These are phyloP conservation scores for Myathropa florea DNA, from an alignment of 2,888 invertebrate genomes.

Conservation along the genomic window DNA sequence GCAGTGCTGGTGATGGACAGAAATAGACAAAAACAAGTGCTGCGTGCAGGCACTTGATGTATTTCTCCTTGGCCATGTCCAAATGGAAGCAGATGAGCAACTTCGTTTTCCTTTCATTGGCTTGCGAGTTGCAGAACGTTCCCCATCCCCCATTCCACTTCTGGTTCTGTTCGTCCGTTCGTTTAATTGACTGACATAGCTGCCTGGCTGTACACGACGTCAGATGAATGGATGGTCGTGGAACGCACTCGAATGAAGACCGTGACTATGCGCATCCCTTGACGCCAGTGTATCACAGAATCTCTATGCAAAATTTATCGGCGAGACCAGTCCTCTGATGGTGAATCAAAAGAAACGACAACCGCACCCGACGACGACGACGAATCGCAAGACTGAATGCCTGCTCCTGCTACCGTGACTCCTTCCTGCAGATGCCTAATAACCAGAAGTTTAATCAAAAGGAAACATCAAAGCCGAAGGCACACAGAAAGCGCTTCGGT, in stretches of 20 bases:
- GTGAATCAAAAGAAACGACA: constrained; percentile 32
- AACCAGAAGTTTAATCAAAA: background rate
- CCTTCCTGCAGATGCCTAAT: background rate
- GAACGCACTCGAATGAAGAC: constrained; percentile 1
- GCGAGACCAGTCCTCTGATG: constrained; percentile 22
- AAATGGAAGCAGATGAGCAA: constrained; percentile 35
- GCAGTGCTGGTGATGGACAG: background rate
- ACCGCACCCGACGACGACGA: too few relatives aligned
- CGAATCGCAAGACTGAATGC: too few relatives aligned
- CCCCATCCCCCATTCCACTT: background rate
- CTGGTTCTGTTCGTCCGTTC: background rate
- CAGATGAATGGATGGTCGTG: background rate
- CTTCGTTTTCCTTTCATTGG: constrained; percentile 11
- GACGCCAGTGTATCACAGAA: constrained; percentile 20
- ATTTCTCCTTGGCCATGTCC: constrained; percentile 52
- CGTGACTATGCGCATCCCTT: background rate
- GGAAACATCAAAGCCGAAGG: background rate
- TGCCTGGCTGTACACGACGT: background rate
- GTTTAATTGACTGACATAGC: constrained; percentile 34
- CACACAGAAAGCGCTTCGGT: background rate
- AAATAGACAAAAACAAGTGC: constrained; percentile 49
- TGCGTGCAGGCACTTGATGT: constrained; percentile 54
- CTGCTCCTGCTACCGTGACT: background rate
- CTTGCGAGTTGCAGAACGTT: constrained; percentile 1
- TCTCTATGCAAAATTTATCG: constrained; percentile 47